phyloP scores from a whole-genome alignment of 2,888 invertebrate species.

The Monopis laevigella region DNA sequence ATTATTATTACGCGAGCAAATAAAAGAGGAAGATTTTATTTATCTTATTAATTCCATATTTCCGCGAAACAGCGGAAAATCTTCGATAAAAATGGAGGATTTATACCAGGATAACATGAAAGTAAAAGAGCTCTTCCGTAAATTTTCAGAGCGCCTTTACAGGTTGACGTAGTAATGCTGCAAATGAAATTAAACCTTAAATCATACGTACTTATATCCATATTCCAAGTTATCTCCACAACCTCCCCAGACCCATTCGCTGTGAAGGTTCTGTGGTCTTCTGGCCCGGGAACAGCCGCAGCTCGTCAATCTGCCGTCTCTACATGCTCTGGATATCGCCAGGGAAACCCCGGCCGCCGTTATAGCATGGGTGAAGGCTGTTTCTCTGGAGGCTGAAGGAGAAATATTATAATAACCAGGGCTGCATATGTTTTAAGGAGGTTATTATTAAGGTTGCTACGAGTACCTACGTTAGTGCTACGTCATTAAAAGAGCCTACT shows the following conservation, averaged over 20 bases:
- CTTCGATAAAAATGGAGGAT: slow-evolving; percentile 53
- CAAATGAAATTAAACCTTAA: not conserved
- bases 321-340: slow-evolving; percentile 88
- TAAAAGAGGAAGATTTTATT: too few relatives aligned
- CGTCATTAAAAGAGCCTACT: too few relatives aligned
- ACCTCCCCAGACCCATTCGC: slow-evolving; percentile 98
- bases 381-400: slow-evolving; percentile 79
- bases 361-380: slow-evolving; percentile 92
- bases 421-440: too few relatives aligned
- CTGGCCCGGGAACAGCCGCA: slow-evolving; percentile 90
- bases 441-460: too few relatives aligned
- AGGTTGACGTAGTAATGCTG: not conserved
- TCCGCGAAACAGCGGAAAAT: slow-evolving; percentile 26
- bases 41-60: too few relatives aligned
- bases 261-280: slow-evolving; percentile 83
- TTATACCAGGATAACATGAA: slow-evolving; percentile 40
- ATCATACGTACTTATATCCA: slow-evolving; percentile 84
- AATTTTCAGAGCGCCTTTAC: not conserved
- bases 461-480: too few relatives aligned
- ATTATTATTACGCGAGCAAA: too few relatives aligned
- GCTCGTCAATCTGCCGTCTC: slow-evolving; percentile 88
- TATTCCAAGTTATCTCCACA: slow-evolving; percentile 98
- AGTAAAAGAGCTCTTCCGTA: not conserved
- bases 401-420: too few relatives aligned
- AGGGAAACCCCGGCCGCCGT: slow-evolving; percentile 90